phyloP scores from a whole-genome alignment of 2,888 invertebrate species.

The Trichogramma evanescens region DNA sequence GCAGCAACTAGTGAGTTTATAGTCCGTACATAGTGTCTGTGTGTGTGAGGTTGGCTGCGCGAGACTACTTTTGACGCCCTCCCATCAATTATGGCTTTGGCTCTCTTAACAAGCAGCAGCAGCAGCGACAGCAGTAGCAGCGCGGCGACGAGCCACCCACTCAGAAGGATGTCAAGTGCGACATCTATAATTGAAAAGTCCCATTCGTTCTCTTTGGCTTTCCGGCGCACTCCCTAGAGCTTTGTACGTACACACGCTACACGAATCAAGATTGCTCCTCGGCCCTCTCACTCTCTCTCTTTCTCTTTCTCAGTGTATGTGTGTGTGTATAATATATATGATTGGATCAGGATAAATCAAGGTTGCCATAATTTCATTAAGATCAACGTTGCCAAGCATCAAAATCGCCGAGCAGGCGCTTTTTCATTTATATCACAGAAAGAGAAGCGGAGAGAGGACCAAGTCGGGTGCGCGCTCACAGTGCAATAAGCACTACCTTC shows the following conservation, averaged over 20 bases:
- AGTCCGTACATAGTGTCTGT: too few species aligned
- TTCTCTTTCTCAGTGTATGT: too few species aligned
- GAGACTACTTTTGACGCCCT: slow-evolving; percentile 1
- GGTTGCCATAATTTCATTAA: slow-evolving; percentile 8
- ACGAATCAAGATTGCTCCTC: too few species aligned
- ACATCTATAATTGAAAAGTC: slow-evolving; percentile 13
- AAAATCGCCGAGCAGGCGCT: slow-evolving; percentile 20
- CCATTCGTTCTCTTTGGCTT: background rate
- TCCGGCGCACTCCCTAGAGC: background rate
- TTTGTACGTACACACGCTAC: too few species aligned
- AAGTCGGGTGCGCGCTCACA: too few species aligned
- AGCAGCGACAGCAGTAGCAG: too few species aligned
- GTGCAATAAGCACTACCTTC: too few species aligned
- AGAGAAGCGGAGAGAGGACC: slow-evolving; percentile 14
- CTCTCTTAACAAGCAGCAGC: slow-evolving; percentile 5
- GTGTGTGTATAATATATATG: too few species aligned
- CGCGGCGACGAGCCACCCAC: background rate
- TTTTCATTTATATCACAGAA: slow-evolving; percentile 42
- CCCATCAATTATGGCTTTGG: slow-evolving; percentile 11
- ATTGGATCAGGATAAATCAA: background rate
- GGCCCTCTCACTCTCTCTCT: too few species aligned
- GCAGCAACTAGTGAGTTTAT: too few species aligned
- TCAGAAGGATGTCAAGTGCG: background rate
- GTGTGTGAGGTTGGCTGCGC: too few species aligned
- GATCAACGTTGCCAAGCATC: background rate